Conservation (phyloP, 23 tunicate genomes). For the Trididemnum nubilum region DNA sequence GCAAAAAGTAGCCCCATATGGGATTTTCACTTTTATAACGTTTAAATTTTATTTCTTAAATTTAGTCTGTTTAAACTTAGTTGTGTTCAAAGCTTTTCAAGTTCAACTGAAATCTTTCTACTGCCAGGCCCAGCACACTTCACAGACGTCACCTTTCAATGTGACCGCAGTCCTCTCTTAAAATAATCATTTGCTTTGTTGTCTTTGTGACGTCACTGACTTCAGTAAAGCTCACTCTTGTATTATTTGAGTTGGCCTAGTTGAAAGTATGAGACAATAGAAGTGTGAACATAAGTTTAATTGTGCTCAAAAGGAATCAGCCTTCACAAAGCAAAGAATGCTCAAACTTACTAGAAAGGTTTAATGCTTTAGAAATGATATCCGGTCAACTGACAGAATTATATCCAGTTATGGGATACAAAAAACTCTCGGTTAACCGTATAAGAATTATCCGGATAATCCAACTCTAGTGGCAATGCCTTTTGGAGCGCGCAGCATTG, state of each 20-base stretch:
- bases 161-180: background rate
- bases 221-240: background rate
- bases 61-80: conserved; percentile 4
- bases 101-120: background rate
- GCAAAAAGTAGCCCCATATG: conserved; percentile 58
- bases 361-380: background rate
- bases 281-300: conserved; percentile 16
- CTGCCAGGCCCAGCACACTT: background rate
- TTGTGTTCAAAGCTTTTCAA: conserved; percentile 6
- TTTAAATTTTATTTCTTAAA: conserved; percentile 32
- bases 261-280: background rate
- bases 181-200: background rate
- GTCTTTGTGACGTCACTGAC: background rate
- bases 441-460: background rate
- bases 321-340: conserved; percentile 12
- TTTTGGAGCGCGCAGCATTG: too few species aligned
- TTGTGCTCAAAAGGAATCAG: background rate
- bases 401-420: conserved; percentile 3
- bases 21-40: conserved; percentile 44
- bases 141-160: background rate
- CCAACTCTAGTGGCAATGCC: conserved; percentile 15
- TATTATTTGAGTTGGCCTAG: background rate
- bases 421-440: conserved; percentile 7
- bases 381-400: conserved; percentile 7
- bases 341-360: conserved; percentile 6